Conservation (phyloP, 2,888 invertebrate genomes). For the Drosophila parthenogenetica region DNA sequence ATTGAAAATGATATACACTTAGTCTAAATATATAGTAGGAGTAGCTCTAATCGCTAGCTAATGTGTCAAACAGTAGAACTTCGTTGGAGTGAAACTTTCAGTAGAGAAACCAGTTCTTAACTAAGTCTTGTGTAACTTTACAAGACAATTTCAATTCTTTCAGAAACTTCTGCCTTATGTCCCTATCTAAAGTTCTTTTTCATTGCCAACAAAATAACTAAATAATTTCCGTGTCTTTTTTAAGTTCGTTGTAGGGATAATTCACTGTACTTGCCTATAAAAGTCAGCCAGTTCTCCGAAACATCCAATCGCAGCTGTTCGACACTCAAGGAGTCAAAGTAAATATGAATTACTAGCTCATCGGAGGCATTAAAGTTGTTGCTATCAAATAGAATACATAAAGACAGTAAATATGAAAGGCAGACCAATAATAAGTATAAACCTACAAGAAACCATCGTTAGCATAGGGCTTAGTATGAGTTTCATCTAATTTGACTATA, state of each 20-base stretch:
- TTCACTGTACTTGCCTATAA: slow-evolving; percentile 86
- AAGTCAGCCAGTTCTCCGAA: slow-evolving; percentile 89
- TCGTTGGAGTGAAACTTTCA: slow-evolving; percentile 1
- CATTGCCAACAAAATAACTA: too few relatives aligned
- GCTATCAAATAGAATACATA: slow-evolving; percentile 32
- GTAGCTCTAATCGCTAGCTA: slow-evolving; percentile 12
- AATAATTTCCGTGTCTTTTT: too few relatives aligned
- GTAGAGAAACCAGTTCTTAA: too few relatives aligned
- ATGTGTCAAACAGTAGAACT: slow-evolving; percentile 2
- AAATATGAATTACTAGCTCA: slow-evolving; percentile 88
- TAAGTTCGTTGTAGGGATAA: too few relatives aligned
- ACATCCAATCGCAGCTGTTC: slow-evolving; percentile 88
- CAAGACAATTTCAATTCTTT: too few relatives aligned
- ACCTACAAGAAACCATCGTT: slow-evolving; percentile 78
- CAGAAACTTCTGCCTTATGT: too few relatives aligned
- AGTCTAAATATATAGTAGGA: slow-evolving; percentile 26
- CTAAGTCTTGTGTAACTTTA: too few relatives aligned
- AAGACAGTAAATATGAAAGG: too few relatives aligned
- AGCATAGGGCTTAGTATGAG: neutral
- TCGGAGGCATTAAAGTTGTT: slow-evolving; percentile 81
- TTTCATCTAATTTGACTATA: slow-evolving; percentile 27
- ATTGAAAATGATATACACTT: slow-evolving; percentile 10
- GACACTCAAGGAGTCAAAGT: slow-evolving; percentile 88
- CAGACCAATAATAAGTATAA: neutral
- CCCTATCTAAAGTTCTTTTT: too few relatives aligned